Evolutionary conservation across 2,113 vertebrate genomes (phyloP), one percentile per base, ranked within the genome.

Genomic region (Rhagologus leucostigma): DNA sequence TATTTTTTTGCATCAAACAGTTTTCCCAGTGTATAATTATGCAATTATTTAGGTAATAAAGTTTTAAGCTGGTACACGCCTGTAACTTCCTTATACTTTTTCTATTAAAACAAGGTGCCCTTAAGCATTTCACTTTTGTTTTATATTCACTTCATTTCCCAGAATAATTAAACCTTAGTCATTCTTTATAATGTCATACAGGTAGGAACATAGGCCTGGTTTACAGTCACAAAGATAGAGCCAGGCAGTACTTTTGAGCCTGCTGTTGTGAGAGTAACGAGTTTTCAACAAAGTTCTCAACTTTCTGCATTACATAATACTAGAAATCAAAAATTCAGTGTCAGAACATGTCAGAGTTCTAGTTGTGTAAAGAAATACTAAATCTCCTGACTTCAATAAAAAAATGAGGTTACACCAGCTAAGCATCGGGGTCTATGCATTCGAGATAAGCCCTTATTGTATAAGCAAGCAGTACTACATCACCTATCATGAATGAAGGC

Each of bases 131-230:
- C 7, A 59, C 62, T 87, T 84, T 42, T 79, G 49, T 68, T 95
- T 95, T 93, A 55, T 80, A 79, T 73, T 81, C 56, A 46, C n/a
- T 94, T 90, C 30, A 77, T 93, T 94, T 95, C 93, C 90, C 85
- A 67, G 94, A 95, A 88, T 96, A 93, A 94, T 96, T 91, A 96
- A 96, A 56, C 42, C 21, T 95, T 96, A 96, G 70, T 93, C 78
- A 91, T 77, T 91, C 70, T 47, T 79, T 77, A n/a, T 71, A 64
- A 49, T 71, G 37, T 62, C 29, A 16, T 74, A 23, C 87, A 94
- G 79, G 95, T 94, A 93, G 84, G 39, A 94, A 85, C 93, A 94
- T 0, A 77, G 37, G 14, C 30, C 70, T 93, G 46, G 9, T 90
- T 96, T 78, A 37, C 26, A 60, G 64, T 44, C n/a, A 17, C 44